Base-by-base conservation (phyloP, 2,888 invertebrate genomes). In the Zygaena filipendulae region DNA sequence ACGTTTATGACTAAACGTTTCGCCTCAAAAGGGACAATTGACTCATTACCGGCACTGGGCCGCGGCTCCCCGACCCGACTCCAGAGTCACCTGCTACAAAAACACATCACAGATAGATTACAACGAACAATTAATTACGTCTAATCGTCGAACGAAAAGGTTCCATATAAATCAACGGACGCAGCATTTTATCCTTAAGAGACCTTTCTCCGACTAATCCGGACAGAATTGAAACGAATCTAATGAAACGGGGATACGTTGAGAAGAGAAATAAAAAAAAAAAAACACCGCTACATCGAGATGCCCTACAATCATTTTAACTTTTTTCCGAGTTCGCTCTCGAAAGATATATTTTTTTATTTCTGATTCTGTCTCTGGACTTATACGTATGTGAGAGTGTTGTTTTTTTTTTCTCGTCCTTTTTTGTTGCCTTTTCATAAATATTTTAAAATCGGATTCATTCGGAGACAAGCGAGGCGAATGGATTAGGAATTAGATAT, bases 401-500 rank as follows among this genome's bases (percentile, higher is more conserved):
- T 53, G 59, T 57, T 60, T 60, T 66, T 66, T 62, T 59, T 60
- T 60, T 59, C 72, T 71, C 72, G 70, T 74, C 74, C n/a, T 60
- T 57, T 60, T 60, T 66, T 66, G 63, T 59, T 60, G 61, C 59
- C 72, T 71, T 72, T 71, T 74, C 74, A 75, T 74, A 75, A 74
- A 75, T 77, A 77, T 77, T 77, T 75, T 72, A 71, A 70, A 77
- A 77, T 75, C 74, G 70, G 71, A 72, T 71, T 70, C 74, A 63
- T 54, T 40, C 67, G 71, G 75, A 61, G 77, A 75, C 75, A 69
- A 51, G 57, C 77, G 72, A 56, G 59, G 52, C 74, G 69, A 75
- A 77, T 74, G 75, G 74, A 75, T 79, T 75, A 75, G 71, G 69
- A 70, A 68, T 75, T 75, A 71, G 74, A 74, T 75, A 75, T 75